Evolutionary conservation across 35 echinoderm and acorn worm genomes (phyloP).

Genomic region (Holothuria glaberrima): DNA sequence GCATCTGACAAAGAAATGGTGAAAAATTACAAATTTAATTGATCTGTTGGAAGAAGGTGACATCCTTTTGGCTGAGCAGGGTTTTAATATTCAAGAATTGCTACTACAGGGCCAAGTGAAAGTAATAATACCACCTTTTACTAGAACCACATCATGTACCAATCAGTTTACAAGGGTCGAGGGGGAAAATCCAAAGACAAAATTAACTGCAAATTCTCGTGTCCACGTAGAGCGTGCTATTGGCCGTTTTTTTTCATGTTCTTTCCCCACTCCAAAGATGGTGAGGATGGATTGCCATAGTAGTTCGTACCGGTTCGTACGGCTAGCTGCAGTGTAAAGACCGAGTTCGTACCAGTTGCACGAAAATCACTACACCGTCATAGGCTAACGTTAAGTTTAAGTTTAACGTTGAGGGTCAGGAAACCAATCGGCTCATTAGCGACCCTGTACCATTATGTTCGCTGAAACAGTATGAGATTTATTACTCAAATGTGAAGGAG

Average conservation of each 20-base stretch:
- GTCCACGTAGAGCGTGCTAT: constrained; percentile 80
- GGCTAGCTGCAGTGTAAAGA: too few species aligned
- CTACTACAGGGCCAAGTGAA: constrained; percentile 73
- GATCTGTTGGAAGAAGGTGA: constrained; percentile 65
- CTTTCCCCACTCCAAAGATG: constrained; percentile 64
- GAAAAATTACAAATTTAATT: constrained; percentile 56
- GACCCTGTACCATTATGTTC: constrained; percentile 53
- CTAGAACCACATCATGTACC: constrained; percentile 57
- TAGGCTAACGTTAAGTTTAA: too few species aligned
- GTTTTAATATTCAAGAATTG: constrained; percentile 87
- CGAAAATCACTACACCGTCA: too few species aligned
- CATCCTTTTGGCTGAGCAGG: constrained; percentile 82
- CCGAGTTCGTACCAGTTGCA: too few species aligned
- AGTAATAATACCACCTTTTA: too few species aligned
- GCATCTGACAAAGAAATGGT: constrained; percentile 74
- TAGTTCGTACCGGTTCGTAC: too few species aligned
- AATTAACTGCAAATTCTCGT: constrained; percentile 78
- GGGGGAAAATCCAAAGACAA: constrained; percentile 57
- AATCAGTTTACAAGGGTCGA: constrained; percentile 68
- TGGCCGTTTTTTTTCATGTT: constrained; percentile 49
- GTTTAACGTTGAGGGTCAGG: too few species aligned
- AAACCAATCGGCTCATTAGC: too few species aligned
- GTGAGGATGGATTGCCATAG: constrained; percentile 55
- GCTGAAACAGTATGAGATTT: constrained; percentile 5
- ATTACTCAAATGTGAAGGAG: too few species aligned